Percentiles rank a stretch among this genome's conserved stretches.
Conservation (phyloP, 2,888 invertebrate genomes). For the Apotomis betuletana region DNA sequence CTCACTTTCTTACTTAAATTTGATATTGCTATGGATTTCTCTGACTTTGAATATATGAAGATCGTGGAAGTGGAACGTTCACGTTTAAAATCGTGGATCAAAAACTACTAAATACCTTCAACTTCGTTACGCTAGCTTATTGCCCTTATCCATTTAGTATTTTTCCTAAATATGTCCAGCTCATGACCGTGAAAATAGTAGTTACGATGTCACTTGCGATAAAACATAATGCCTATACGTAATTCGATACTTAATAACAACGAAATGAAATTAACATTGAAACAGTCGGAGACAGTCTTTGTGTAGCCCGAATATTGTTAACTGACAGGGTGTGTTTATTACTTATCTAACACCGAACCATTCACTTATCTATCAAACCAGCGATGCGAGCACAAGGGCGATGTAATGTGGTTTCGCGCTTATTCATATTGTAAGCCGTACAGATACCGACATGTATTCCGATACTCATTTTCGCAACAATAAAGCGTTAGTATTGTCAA, state of each 20-base stretch:
- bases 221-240: neutral
- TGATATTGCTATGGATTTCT: no score
- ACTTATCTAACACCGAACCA: constrained; percentile 68
- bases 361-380: constrained; percentile 72
- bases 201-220: constrained; percentile 15
- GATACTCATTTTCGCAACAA: constrained; percentile 72
- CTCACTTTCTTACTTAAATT: no score
- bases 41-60: no score
- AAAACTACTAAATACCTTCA: no score
- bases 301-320: constrained; percentile 59
- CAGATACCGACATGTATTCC: constrained; percentile 64
- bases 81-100: no score
- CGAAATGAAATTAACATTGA: neutral
- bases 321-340: constrained; percentile 76
- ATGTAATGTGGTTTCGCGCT: constrained; percentile 65
- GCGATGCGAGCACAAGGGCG: constrained; percentile 74
- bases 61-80: no score
- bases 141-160: no score
- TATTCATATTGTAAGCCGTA: constrained; percentile 56
- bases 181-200: no score
- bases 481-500: constrained; percentile 69
- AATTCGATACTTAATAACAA: neutral
- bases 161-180: no score
- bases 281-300: neutral
- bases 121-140: no score